Evolutionary conservation across 2,113 vertebrate genomes (phyloP).

Genomic region (Aptenodytes patagonicus): DNA sequence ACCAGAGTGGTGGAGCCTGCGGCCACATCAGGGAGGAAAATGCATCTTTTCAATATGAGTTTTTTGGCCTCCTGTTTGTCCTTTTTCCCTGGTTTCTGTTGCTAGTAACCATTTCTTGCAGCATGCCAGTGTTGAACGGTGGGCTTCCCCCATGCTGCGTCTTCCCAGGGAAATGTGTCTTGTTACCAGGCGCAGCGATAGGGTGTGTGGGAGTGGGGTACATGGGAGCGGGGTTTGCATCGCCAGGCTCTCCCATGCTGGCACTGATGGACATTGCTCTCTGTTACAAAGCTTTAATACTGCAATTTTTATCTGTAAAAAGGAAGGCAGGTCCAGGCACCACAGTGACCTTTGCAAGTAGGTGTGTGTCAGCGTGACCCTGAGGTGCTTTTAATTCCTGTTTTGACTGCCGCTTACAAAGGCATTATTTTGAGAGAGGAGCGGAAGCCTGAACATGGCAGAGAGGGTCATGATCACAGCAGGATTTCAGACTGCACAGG

Average conservation of each 20-base stretch:
- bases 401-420: background rate
- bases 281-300: rapidly evolving
- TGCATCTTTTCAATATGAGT: rapidly evolving
- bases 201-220: rapidly evolving
- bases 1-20: rapidly evolving
- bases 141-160: rapidly evolving
- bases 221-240: rapidly evolving
- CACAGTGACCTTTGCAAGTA: background rate
- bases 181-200: rapidly evolving
- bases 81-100: background rate
- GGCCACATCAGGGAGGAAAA: rapidly evolving
- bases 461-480: rapidly evolving
- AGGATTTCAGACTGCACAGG: background rate
- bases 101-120: background rate
- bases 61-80: background rate
- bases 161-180: rapidly evolving
- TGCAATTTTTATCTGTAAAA: rapidly evolving
- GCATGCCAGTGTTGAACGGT: rapidly evolving
- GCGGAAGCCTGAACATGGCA: rapidly evolving
- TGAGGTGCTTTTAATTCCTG: background rate
- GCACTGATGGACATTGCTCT: rapidly evolving
- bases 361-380: background rate
- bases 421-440: background rate
- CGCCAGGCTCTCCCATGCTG: rapidly evolving
- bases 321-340: background rate